A percentile compares a stretch with the other conserved stretches of the same genome.
These are phyloP conservation scores for Eucera pruinosa DNA, from an alignment of 2,888 invertebrate genomes.

Conservation along the genomic window DNA sequence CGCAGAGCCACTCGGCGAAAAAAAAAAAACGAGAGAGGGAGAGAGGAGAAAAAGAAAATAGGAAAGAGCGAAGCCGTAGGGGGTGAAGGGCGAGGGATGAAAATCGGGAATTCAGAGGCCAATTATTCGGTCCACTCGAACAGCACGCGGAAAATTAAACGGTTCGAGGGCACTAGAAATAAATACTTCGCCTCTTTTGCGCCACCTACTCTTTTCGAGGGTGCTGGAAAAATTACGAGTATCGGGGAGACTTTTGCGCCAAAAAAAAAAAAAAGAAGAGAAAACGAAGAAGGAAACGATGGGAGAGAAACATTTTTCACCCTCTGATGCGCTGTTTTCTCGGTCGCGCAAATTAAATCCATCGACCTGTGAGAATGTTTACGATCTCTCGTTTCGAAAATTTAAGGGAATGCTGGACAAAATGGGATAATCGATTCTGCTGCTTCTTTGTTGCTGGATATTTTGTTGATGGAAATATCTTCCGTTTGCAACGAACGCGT, in stretches of 20 bases:
- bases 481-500: too few relatives aligned
- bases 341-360: background rate
- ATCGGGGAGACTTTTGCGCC: constrained; percentile 25
- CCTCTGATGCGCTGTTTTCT: background rate
- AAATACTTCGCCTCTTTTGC: constrained; percentile 54
- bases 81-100: constrained; percentile 33
- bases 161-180: constrained; percentile 51
- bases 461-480: too few relatives aligned
- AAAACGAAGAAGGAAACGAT: background rate
- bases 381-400: background rate
- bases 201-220: constrained; percentile 44
- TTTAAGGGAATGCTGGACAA: too few relatives aligned
- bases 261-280: constrained; percentile 3
- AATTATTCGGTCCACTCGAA: constrained; percentile 55
- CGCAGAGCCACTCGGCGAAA: background rate
- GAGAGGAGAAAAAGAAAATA: background rate
- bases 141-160: constrained; percentile 57
- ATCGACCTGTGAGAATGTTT: background rate
- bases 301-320: constrained; percentile 13
- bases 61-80: background rate
- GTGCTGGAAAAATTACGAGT: constrained; percentile 36
- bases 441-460: too few relatives aligned
- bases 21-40: background rate
- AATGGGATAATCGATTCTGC: too few relatives aligned
- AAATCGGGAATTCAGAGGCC: constrained; percentile 53